Percentiles rank a stretch among this genome's conserved stretches.
Conservation (phyloP, 1,140 invertebrate genomes). For the Acromyrmex echinatior region DNA sequence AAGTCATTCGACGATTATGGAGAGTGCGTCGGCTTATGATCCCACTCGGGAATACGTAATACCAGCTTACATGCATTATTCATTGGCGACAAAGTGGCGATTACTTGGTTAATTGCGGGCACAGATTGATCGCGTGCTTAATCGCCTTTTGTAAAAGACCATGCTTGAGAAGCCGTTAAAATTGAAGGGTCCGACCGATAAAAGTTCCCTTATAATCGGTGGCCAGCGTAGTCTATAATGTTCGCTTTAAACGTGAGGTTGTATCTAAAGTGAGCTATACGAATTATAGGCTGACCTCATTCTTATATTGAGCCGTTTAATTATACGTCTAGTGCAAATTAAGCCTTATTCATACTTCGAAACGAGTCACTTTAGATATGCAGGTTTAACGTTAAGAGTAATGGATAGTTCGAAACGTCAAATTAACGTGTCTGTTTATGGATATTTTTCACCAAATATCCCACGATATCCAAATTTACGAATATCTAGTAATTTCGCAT, state of each 20-base stretch:
- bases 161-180: slow-evolving; percentile 44
- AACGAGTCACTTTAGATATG: not conserved
- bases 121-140: slow-evolving; percentile 53
- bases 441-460: not conserved
- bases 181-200: slow-evolving; percentile 8
- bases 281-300: slow-evolving; percentile 48
- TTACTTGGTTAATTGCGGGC: slow-evolving; percentile 56
- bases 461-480: not conserved
- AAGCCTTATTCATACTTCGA: slow-evolving; percentile 21
- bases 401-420: not conserved
- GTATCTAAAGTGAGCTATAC: slow-evolving; percentile 21
- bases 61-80: slow-evolving; percentile 49
- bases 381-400: not conserved
- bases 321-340: slow-evolving; percentile 28
- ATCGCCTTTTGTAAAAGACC: slow-evolving; percentile 29
- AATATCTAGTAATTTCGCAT: not conserved
- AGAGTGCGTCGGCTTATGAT: slow-evolving; percentile 37
- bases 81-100: slow-evolving; percentile 53
- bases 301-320: slow-evolving; percentile 51
- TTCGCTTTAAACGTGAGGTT: slow-evolving; percentile 23
- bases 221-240: not conserved
- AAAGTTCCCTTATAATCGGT: slow-evolving; percentile 23
- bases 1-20: slow-evolving; percentile 43
- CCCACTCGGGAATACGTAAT: slow-evolving; percentile 43
- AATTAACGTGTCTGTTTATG: not conserved